Base-by-base conservation (phyloP, 2,113 vertebrate genomes). In the Ammodytes marinus region DNA sequence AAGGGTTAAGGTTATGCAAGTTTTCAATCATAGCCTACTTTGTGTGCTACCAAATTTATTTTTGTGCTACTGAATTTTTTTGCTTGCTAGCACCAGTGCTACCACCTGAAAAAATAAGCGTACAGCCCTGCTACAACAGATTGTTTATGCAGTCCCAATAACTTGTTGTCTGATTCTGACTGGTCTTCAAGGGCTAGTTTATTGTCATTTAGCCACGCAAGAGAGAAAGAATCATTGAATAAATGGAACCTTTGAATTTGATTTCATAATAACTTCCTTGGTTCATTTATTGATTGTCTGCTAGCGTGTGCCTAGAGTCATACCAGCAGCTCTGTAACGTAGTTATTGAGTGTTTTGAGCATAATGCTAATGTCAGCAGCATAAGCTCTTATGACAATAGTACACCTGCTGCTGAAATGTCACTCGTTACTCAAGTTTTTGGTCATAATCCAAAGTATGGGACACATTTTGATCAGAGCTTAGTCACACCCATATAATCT, bases 351-450 rank as follows among this genome's bases (percentile, higher is more conserved):
- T 45, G n/a, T 52, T 67, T 52, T 39, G 47, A 69, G 68, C 68
- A 35, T 15, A 70, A 57, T 57, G 68, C 68, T 57, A 43, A n/a
- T 17, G 11, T 54, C 50, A 54, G 67, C 67, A 69, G 53, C 68
- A 58, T 17, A 3, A 39, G 35, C 47, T 39, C 14, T 42, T 45
- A 27, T 5, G 4, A 57, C 42, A 27, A 15, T 14, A 54, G 11
- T 13, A 46, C 14, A 58, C 19, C 40, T 12, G 19, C 19, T 9
- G 15, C 46, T 17, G 8, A 47, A 9, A 35, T 70, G 52, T 19
- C 39, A 55, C 43, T 70, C 27, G n/a, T 19, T 65, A 13, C 4
- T 3, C 11, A 47, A 11, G 35, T 60, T 3, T 68, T 68, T 68
- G 47, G 65, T 39, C 35, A 67, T 46, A 45, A 57, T 45, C 2